A percentile compares a stretch with the other conserved stretches of the same genome.
Evolutionary conservation across 1,140 invertebrate genomes (phyloP).

Genomic region (Caerostris extrusa): DNA sequence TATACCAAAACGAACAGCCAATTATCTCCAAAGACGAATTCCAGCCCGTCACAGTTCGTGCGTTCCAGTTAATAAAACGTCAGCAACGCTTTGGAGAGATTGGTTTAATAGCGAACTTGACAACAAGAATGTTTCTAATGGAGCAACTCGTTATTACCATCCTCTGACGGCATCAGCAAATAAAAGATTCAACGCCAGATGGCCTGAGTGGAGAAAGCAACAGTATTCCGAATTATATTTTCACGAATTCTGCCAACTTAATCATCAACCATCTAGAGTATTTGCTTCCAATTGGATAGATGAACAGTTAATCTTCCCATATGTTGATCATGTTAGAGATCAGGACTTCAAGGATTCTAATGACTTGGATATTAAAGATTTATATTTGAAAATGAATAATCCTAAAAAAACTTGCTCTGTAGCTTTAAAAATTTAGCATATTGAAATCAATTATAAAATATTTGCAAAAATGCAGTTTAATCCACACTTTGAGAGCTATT

Average conservation of each 20-base stretch:
- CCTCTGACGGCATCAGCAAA: not conserved
- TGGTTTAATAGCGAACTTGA: constrained; percentile 22
- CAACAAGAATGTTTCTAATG: not conserved
- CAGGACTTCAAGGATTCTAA: no score
- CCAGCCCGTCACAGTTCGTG: not conserved
- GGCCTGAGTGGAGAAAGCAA: constrained; percentile 1
- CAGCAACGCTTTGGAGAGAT: constrained; percentile 52
- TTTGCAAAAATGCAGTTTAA: no score
- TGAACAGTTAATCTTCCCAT: constrained; percentile 32
- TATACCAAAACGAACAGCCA: not conserved
- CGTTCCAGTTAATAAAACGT: not conserved
- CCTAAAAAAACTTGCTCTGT: no score
- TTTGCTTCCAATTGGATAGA: constrained; percentile 48
- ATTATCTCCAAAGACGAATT: constrained; percentile 7
- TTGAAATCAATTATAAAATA: no score
- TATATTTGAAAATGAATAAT: no score
- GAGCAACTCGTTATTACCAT: constrained; percentile 1
- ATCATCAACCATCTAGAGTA: constrained; percentile 17
- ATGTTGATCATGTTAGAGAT: not conserved
- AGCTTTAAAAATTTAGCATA: no score
- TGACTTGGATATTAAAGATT: no score
- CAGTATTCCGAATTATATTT: constrained; percentile 20
- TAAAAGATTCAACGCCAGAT: constrained; percentile 3
- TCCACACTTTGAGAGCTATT: no score
- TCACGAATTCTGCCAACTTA: not conserved